These are phyloP conservation scores for Speoplatyrhinus poulsoni DNA, from an alignment of 2,113 vertebrate genomes.

Conservation along the genomic window DNA sequence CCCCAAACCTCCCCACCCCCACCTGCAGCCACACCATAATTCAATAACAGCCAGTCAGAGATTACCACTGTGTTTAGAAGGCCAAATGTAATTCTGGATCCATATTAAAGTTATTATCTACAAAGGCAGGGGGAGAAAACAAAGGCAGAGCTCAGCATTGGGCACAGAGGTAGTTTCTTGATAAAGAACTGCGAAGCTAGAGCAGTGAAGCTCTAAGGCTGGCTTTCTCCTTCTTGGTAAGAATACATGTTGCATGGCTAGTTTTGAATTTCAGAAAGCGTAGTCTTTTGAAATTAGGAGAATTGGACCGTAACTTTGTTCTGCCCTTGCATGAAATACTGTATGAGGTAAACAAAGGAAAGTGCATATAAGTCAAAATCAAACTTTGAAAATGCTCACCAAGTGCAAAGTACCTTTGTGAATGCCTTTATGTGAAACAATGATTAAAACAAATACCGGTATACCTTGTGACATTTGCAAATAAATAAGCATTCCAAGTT, in stretches of 20 bases:
- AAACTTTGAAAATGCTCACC: slow-evolving; percentile 9
- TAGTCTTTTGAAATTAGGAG: slow-evolving; percentile 47
- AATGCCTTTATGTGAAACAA: background rate
- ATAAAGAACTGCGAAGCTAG: slow-evolving; percentile 50
- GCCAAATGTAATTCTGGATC: slow-evolving; percentile 77
- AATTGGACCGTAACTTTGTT: slow-evolving; percentile 46
- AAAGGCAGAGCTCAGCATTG: slow-evolving; percentile 22
- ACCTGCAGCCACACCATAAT: slow-evolving; percentile 55
- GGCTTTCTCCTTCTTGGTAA: slow-evolving; percentile 23
- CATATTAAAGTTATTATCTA: slow-evolving; percentile 83
- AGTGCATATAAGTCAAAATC: slow-evolving; percentile 42
- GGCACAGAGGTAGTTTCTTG: slow-evolving; percentile 41
- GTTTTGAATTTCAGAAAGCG: slow-evolving; percentile 44
- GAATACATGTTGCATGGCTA: slow-evolving; percentile 40
- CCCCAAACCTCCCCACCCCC: background rate
- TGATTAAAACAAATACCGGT: background rate
- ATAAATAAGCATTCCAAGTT: background rate
- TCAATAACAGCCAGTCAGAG: slow-evolving; percentile 80
- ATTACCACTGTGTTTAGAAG: slow-evolving; percentile 77
- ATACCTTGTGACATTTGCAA: background rate
- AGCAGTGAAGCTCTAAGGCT: slow-evolving; percentile 37
- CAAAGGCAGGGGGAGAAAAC: slow-evolving; percentile 45
- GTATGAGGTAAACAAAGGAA: slow-evolving; percentile 41
- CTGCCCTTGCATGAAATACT: slow-evolving; percentile 44
- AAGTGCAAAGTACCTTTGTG: slow-evolving; percentile 5